Evolutionary conservation across 2,797 vertebrate species (phyloP), one percentile per base, ranked within the genome.

Genomic region (Sphenopsis melanotis): DNA sequence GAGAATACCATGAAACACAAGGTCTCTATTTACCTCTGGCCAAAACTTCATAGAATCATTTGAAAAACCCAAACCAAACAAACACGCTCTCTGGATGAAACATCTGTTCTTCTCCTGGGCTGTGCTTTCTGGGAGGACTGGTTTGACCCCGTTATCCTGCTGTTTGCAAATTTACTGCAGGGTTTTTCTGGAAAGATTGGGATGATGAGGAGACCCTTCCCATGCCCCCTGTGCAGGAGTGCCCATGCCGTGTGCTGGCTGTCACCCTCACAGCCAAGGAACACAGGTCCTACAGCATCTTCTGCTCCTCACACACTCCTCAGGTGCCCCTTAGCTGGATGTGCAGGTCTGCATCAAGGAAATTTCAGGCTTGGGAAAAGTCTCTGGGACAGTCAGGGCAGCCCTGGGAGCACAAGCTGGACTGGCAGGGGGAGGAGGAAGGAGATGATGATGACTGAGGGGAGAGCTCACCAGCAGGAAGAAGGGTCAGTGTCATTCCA

Each of bases 261-360:
- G 12, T 49, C 61, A 11, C 26, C 37, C 39, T 90, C 26, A 7
- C 0, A 5, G 83, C 10, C 19, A 8, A 59, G 63, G 26, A 75
- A 3, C 46, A 13, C 0, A 0, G 6, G 29, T 24, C 12, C 23
- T 30, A 0, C 34, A 24, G 44, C 53, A 46, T 41, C 65, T 75
- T n/a, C 30, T 71, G 61, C 22, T 47, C n/a, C 81, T 71, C 12
- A 6, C 19, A 1, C 1, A 0, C 34, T 79, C 41, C 30, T 0
- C 1, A 30, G 39, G 34, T 69, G 55, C 39, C 52, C 36, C 15
- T 7, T n/a, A 64, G 47, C 39, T 74, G 59, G n/a, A 24, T 41
- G 23, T 57, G 65, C 11, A 10, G 41, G 13, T 56, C 52, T 75
- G 32, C 34, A 9, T n/a, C 21, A 17, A 5, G 60, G 37, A 50